These are phyloP conservation scores for Apamea sordens DNA, from an alignment of 2,888 invertebrate genomes.

Conservation along the genomic window DNA sequence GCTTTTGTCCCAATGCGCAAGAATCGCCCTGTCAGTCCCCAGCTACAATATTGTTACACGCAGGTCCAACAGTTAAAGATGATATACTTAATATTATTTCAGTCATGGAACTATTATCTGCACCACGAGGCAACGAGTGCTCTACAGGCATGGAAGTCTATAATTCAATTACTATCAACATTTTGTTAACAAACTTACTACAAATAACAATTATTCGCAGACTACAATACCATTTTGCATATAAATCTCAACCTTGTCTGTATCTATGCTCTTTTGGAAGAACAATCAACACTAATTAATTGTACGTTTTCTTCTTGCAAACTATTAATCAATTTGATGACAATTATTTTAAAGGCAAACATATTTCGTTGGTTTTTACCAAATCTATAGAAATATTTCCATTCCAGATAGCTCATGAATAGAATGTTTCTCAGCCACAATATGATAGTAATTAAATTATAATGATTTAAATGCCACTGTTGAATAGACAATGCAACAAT, in stretches of 20 bases:
- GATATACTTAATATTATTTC: slow-evolving; percentile 72
- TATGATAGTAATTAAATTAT: slow-evolving; percentile 62
- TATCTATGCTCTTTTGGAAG: neutral
- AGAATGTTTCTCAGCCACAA: neutral
- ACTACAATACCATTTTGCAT: neutral
- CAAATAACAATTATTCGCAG: slow-evolving; percentile 13
- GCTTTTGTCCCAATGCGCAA: slow-evolving; percentile 29
- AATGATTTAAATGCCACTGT: slow-evolving; percentile 61
- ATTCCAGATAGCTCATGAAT: slow-evolving; percentile 5
- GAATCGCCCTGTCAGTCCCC: slow-evolving; percentile 50
- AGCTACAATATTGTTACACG: slow-evolving; percentile 71
- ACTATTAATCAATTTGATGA: neutral
- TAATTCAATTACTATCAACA: slow-evolving; percentile 62
- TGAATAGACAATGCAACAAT: slow-evolving; percentile 73
- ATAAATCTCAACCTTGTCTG: neutral
- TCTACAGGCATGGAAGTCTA: slow-evolving; percentile 51
- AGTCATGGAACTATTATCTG: slow-evolving; percentile 72
- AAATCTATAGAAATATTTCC: slow-evolving; percentile 1
- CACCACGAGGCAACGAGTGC: slow-evolving; percentile 71
- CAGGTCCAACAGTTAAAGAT: slow-evolving; percentile 68
- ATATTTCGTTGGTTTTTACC: neutral
- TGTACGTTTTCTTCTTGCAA: slow-evolving; percentile 5
- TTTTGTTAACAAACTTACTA: slow-evolving; percentile 10
- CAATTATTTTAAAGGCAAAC: neutral
- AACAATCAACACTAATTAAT: neutral